phyloP scores from a whole-genome alignment of 2,797 vertebrate species.

The Sebastes taczanowskii region DNA sequence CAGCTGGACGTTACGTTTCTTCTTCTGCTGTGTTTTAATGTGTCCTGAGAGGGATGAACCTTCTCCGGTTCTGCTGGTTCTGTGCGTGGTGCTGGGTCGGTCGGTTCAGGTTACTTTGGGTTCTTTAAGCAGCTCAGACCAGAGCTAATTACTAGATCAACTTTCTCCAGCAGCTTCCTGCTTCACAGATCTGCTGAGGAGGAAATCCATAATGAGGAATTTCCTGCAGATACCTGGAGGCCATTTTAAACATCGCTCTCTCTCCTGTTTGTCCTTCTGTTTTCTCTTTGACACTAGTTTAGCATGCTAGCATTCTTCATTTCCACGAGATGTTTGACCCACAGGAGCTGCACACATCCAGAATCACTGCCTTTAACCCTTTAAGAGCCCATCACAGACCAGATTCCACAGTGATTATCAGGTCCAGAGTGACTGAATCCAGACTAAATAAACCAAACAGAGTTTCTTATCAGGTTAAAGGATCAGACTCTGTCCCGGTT shows the following conservation, averaged over 20 bases:
- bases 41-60: too few species aligned
- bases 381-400: too few species aligned
- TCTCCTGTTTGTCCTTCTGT: background rate
- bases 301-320: background rate
- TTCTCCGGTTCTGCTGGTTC: too few species aligned
- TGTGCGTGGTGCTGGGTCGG: too few species aligned
- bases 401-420: too few species aligned
- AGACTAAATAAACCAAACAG: background rate
- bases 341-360: too few species aligned
- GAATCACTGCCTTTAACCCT: too few species aligned
- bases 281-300: background rate
- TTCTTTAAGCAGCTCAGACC: background rate
- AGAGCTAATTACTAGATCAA: background rate
- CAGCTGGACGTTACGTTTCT: too few species aligned
- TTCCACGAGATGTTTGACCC: background rate
- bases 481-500: too few species aligned
- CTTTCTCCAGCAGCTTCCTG: background rate
- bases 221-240: conserved; percentile 11
- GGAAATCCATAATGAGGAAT: conserved; percentile 30
- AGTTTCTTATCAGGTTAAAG: background rate
- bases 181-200: background rate
- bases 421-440: background rate
- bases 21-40: too few species aligned
- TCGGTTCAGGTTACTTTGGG: background rate
- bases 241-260: background rate